phyloP scores from a whole-genome alignment of 2,888 invertebrate species.

The Spisula solida region DNA sequence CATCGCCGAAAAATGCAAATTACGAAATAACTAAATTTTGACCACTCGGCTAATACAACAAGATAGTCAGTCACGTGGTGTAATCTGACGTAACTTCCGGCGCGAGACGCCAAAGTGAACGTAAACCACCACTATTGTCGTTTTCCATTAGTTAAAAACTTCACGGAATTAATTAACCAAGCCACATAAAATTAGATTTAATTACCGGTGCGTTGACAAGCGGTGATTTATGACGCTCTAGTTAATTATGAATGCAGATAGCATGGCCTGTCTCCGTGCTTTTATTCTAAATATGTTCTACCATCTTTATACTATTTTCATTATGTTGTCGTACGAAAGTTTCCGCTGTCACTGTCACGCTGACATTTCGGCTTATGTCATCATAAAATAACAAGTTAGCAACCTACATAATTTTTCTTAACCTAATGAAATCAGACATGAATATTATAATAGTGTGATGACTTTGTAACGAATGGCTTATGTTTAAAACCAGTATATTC shows the following conservation, averaged over 20 bases:
- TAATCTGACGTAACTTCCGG: constrained; percentile 3
- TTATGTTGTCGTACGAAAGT: background rate
- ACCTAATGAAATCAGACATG: background rate
- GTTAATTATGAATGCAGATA: background rate
- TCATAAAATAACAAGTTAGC: background rate
- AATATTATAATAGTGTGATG: background rate
- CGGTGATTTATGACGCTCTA: background rate
- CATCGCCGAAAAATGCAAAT: too few species aligned
- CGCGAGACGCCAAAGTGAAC: background rate
- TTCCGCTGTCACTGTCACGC: background rate
- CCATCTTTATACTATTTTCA: background rate
- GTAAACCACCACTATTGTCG: background rate
- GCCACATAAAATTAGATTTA: background rate
- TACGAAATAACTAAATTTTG: too few species aligned
- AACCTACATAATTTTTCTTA: background rate
- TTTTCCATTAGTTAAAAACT: background rate
- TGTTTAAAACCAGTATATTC: too few species aligned
- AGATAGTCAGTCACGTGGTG: background rate
- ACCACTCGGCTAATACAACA: too few species aligned
- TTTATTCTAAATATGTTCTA: background rate
- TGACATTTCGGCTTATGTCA: background rate
- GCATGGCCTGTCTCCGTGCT: background rate
- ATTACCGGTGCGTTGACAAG: background rate
- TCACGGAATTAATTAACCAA: background rate
- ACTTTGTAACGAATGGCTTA: background rate